A percentile compares a stretch with the other conserved stretches of the same genome.
These are phyloP conservation scores for Nematolebias whitei DNA, from an alignment of 2,113 vertebrate genomes.

Conservation along the genomic window DNA sequence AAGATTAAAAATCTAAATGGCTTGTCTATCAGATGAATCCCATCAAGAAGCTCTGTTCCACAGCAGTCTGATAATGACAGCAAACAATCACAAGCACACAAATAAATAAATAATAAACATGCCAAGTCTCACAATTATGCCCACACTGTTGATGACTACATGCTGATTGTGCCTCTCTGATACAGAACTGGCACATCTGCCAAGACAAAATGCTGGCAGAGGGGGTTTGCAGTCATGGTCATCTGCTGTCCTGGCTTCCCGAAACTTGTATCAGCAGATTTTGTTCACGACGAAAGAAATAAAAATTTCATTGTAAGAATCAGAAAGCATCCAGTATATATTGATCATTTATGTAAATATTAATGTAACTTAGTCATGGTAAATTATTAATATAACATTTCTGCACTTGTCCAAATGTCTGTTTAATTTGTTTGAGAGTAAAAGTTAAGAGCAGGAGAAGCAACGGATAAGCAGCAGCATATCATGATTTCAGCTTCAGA, in stretches of 20 bases:
- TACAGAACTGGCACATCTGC: conserved; percentile 31
- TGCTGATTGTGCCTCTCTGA: conserved; percentile 20
- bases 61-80: conserved; percentile 22
- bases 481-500: too few relatives aligned
- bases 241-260: conserved; percentile 34
- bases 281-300: not conserved
- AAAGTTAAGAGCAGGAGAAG: too few relatives aligned
- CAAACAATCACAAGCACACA: conserved; percentile 8
- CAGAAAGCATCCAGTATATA: not conserved
- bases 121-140: conserved; percentile 27
- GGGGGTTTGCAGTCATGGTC: conserved; percentile 33
- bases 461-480: too few relatives aligned
- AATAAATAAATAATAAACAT: conserved; percentile 2
- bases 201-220: conserved; percentile 33
- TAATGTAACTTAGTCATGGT: not conserved
- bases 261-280: conserved; percentile 21
- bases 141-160: not conserved
- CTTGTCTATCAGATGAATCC: not conserved
- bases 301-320: not conserved
- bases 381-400: not conserved
- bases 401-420: too few relatives aligned
- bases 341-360: not conserved
- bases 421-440: too few relatives aligned
- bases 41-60: conserved; percentile 12
- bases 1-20: conserved; percentile 11